Evolutionary conservation across 2,888 invertebrate species (phyloP).

Genomic region (Empis livida): DNA sequence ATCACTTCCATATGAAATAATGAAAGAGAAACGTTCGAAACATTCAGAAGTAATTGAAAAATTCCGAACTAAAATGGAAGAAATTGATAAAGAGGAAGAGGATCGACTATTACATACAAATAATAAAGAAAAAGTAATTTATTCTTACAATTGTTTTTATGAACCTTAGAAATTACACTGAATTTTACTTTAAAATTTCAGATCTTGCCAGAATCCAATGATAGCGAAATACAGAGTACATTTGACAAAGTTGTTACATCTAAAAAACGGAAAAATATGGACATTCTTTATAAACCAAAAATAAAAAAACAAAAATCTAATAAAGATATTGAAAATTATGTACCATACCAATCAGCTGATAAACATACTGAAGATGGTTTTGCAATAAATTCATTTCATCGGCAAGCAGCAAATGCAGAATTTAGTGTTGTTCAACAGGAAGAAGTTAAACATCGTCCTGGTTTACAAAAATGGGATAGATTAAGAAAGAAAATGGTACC

Average conservation of each 20-base stretch:
- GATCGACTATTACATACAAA: slow-evolving; percentile 13
- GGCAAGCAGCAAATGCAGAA: slow-evolving; percentile 63
- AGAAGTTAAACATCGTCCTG: slow-evolving; percentile 47
- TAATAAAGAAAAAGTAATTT: slow-evolving; percentile 6
- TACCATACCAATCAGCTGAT: slow-evolving; percentile 75
- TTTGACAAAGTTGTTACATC: slow-evolving; percentile 45
- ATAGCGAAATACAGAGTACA: slow-evolving; percentile 41
- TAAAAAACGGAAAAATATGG: slow-evolving; percentile 39
- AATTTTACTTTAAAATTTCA: slow-evolving; percentile 2
- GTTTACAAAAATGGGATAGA: slow-evolving; percentile 78
- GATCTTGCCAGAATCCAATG: slow-evolving; percentile 34
- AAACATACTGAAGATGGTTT: slow-evolving; percentile 61
- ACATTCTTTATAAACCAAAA: slow-evolving; percentile 44
- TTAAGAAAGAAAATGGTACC: slow-evolving; percentile 92
- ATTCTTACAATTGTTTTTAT: no score
- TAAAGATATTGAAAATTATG: slow-evolving; percentile 68
- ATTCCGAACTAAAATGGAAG: slow-evolving; percentile 30
- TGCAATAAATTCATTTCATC: slow-evolving; percentile 65
- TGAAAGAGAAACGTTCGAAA: slow-evolving; percentile 75
- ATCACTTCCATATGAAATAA: slow-evolving; percentile 63
- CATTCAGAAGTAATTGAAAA: slow-evolving; percentile 45
- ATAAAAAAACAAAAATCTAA: slow-evolving; percentile 37
- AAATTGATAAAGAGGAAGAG: slow-evolving; percentile 23
- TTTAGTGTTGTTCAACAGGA: slow-evolving; percentile 70
- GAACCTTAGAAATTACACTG: not conserved